These are phyloP conservation scores for Montifringilla adamsi DNA, from an alignment of 2,113 vertebrate species.

Conservation along the genomic window DNA sequence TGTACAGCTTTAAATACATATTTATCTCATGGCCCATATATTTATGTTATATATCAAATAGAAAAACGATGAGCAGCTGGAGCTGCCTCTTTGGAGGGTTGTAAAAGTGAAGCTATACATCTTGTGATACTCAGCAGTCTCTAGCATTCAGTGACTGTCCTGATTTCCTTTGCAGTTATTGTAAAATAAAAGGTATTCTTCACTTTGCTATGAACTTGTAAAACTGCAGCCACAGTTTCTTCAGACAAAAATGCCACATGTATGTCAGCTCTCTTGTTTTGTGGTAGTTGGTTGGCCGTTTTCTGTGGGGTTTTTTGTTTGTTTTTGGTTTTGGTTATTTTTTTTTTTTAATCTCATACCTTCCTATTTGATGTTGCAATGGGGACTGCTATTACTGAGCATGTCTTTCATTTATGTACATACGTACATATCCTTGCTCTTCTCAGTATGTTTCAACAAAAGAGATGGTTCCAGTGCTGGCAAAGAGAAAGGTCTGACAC, in stretches of 20 bases:
- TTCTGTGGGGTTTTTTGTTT: neutral
- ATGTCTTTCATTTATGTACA: neutral
- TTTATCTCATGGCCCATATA: neutral
- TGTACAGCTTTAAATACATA: neutral
- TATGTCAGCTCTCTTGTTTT: neutral
- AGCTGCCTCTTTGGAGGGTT: neutral
- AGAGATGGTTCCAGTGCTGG: neutral
- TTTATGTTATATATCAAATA: neutral
- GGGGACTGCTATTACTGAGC: neutral
- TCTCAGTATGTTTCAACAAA: neutral
- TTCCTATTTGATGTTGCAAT: neutral
- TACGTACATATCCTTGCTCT: neutral
- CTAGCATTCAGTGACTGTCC: accelerated
- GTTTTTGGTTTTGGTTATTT: neutral
- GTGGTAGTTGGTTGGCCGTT: neutral
- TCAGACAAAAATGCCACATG: neutral
- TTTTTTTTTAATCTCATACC: neutral
- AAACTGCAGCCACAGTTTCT: neutral
- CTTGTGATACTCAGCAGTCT: neutral
- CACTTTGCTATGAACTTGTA: neutral
- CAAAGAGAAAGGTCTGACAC: neutral
- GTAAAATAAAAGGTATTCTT: neutral
- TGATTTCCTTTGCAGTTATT: neutral
- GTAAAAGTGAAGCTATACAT: neutral
- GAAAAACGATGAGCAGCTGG: neutral